phyloP scores from a whole-genome alignment of 2,113 vertebrate genomes.

The Agelaius phoeniceus region DNA sequence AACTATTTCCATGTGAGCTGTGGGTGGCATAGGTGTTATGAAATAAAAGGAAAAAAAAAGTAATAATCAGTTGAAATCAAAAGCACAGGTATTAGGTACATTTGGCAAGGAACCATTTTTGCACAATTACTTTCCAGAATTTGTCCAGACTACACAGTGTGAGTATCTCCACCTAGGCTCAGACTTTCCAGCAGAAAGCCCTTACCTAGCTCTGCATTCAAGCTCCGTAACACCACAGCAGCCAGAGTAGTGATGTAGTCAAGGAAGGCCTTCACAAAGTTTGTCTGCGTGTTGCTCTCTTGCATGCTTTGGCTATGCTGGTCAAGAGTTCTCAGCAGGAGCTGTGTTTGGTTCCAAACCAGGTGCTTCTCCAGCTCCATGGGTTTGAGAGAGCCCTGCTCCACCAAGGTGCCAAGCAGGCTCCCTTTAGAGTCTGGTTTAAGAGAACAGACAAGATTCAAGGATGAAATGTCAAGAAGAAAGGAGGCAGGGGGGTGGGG shows the following conservation, averaged over 20 bases:
- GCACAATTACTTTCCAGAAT: background rate
- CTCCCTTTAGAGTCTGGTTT: slow-evolving; percentile 71
- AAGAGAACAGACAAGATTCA: background rate
- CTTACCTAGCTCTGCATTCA: slow-evolving; percentile 84
- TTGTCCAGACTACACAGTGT: background rate
- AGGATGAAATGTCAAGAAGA: background rate
- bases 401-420: slow-evolving; percentile 79
- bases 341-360: slow-evolving; percentile 82
- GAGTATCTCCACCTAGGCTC: background rate
- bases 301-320: slow-evolving; percentile 66
- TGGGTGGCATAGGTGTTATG: background rate
- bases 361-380: slow-evolving; percentile 82
- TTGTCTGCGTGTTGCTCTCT: slow-evolving; percentile 47
- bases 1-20: background rate
- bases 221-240: slow-evolving; percentile 82
- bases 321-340: slow-evolving; percentile 83
- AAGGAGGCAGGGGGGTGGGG: fast-evolving
- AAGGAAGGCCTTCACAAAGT: slow-evolving; percentile 84
- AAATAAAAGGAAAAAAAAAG: background rate
- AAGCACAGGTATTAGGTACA: background rate
- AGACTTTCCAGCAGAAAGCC: background rate
- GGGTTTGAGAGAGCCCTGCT: slow-evolving; percentile 85
- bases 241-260: slow-evolving; percentile 86
- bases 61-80: background rate
- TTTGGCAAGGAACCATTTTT: background rate